Base-by-base conservation (phyloP, 2,888 invertebrate genomes). In the Drosophila kuntzei region DNA sequence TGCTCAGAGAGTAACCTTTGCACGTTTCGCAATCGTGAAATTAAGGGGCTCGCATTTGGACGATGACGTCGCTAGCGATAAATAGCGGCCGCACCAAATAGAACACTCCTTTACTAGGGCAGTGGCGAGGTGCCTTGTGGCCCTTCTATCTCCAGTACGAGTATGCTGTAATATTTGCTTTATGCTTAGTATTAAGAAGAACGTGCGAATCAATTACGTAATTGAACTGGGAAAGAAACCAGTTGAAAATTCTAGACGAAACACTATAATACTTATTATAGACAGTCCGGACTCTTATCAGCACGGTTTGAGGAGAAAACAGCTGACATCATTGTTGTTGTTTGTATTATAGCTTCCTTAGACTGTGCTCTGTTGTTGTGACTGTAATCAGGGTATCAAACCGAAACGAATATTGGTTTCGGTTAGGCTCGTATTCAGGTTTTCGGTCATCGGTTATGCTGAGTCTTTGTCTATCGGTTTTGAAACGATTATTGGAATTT, bases 51-150 rank as follows among this genome's bases (percentile, higher is more conserved):
- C 63, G 74, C 67, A 50, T 73, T 34, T 50, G 44, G 39, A 22
- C 14, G 60, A 50, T 73, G 75, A 78, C 75, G 79, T 78, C 41
- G 72, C 20, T 34, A 16, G 54, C 72, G 39, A 59, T 76, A 44
- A 76, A 71, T 47, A 50, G 34, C 36, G 63, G 50, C 29, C 46
- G 16, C 57, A 29, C 32, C 55, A 62, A 49, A 37, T 41, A 77
- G 78, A 75, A 77, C 78, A 67, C 62, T 60, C 66, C 62, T 60
- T 73, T 60, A 73, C 51, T 78, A 29, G 78, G 67, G 59, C 59
- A 75, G 34, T 47, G 41, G 39, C 25, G 39, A 37, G 61, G 29
- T 47, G 39, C 25, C 54, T 34, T 16, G 14, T 36, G 14, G 9
- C 16, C 25, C 25, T 39, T 43, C 55, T 18, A 2, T 7, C 46